Evolutionary conservation across 2,888 invertebrate genomes (phyloP).

Genomic region (Lepetodrilus schrolli): DNA sequence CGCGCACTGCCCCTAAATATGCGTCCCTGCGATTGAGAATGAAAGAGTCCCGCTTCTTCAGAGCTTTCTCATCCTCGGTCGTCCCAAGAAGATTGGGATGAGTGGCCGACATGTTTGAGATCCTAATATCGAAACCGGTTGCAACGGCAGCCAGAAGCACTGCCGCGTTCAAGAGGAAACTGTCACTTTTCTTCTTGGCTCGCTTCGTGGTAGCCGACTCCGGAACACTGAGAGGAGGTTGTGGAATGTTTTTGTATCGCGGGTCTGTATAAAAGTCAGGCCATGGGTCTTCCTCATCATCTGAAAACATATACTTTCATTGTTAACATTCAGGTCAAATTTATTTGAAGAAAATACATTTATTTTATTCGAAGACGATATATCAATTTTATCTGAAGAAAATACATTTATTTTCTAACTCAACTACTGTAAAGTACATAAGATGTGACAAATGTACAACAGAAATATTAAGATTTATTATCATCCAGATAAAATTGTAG

Average conservation of each 20-base stretch:
- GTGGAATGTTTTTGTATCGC: constrained; percentile 55
- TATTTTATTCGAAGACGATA: too few relatives aligned
- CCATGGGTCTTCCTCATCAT: constrained; percentile 74
- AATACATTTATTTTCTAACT: too few relatives aligned
- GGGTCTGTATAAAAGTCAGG: constrained; percentile 67
- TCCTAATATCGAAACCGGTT: constrained; percentile 93
- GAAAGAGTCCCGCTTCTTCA: constrained; percentile 62
- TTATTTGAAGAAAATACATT: too few relatives aligned
- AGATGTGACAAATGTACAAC: too few relatives aligned
- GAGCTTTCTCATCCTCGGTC: constrained; percentile 43
- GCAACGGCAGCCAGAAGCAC: constrained; percentile 89
- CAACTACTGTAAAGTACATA: too few relatives aligned
- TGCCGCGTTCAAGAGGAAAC: constrained; percentile 89
- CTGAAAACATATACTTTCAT: constrained; percentile 52
- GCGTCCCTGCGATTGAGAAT: constrained; percentile 72
- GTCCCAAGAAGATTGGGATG: constrained; percentile 62
- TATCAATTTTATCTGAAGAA: too few relatives aligned
- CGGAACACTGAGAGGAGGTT: background rate
- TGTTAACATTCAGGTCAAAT: background rate
- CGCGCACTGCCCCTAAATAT: constrained; percentile 71
- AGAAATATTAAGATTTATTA: too few relatives aligned
- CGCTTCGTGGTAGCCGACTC: constrained; percentile 74
- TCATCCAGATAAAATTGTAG: too few relatives aligned
- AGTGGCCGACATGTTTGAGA: constrained; percentile 81
- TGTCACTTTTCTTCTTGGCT: constrained; percentile 77